Conservation (phyloP, 1,140 invertebrate species). For the Belonocnema kinseyi region DNA sequence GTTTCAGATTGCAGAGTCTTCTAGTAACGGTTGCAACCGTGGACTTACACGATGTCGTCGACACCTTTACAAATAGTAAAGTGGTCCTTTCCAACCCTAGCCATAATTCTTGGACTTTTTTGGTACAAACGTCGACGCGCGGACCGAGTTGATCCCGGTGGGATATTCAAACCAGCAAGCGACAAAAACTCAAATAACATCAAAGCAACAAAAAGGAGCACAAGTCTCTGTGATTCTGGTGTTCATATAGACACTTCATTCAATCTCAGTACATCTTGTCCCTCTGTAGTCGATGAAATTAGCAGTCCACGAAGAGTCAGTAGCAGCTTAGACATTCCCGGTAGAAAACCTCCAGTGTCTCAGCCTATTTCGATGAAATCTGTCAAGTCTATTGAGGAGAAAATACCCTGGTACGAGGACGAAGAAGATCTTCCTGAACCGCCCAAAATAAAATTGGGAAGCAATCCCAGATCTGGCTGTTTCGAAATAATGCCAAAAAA, state of each 20-base stretch:
- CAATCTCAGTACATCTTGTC: conserved; percentile 38
- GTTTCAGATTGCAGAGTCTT: conserved; percentile 53
- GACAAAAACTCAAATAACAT: background rate
- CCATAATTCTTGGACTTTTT: conserved; percentile 69
- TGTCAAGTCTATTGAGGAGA: conserved; percentile 44
- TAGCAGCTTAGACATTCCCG: conserved; percentile 62
- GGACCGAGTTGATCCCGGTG: conserved; percentile 74
- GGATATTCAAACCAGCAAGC: conserved; percentile 51
- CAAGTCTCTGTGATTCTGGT: conserved; percentile 55
- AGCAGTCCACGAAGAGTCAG: conserved; percentile 58
- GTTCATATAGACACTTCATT: conserved; percentile 56
- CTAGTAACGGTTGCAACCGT: conserved; percentile 58
- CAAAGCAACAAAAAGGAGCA: conserved; percentile 27
- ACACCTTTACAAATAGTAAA: conserved; percentile 64
- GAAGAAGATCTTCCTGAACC: conserved; percentile 40
- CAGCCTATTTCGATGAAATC: conserved; percentile 51
- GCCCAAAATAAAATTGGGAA: conserved; percentile 46
- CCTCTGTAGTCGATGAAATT: conserved; percentile 36
- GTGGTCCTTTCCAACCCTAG: conserved; percentile 72
- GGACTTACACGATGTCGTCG: conserved; percentile 67
- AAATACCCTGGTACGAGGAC: conserved; percentile 55
- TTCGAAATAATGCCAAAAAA: conserved; percentile 56
- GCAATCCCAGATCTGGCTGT: conserved; percentile 56
- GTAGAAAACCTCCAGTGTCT: conserved; percentile 43
- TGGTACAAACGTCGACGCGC: conserved; percentile 74